Evolutionary conservation across 2,888 invertebrate species (phyloP).

Genomic region (Nemotelus pantherinus): DNA sequence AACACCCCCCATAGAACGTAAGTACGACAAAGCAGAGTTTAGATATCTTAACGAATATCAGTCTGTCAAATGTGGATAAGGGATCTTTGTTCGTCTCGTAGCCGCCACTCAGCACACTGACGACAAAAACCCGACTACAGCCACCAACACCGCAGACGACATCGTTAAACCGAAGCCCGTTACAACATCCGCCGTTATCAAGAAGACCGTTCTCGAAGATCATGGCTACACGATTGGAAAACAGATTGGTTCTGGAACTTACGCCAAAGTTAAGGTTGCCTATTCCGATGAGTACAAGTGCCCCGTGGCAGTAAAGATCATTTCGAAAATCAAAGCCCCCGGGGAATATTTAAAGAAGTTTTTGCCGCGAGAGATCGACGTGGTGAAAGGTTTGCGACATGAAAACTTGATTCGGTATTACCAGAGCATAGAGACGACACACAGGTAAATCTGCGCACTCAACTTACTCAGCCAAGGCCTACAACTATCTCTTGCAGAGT

Average conservation of each 20-base stretch:
- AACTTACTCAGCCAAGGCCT: neutral
- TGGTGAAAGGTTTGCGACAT: conserved; percentile 82
- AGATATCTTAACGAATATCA: neutral
- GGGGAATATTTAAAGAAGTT: conserved; percentile 84
- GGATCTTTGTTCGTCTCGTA: conserved; percentile 12
- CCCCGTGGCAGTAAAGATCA: conserved; percentile 84
- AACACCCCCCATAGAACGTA: conserved; percentile 31
- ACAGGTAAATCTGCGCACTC: conserved; percentile 68
- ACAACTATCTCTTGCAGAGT: conserved; percentile 67
- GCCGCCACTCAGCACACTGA: conserved; percentile 15
- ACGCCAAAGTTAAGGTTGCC: conserved; percentile 83
- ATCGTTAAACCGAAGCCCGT: neutral
- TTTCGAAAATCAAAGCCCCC: conserved; percentile 83
- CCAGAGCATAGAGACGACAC: conserved; percentile 86
- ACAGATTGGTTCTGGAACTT: conserved; percentile 83
- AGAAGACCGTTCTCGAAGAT: conserved; percentile 75
- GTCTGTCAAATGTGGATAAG: conserved; percentile 13
- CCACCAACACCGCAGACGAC: neutral
- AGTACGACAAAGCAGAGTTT: neutral
- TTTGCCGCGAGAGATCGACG: conserved; percentile 83
- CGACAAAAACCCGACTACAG: neutral
- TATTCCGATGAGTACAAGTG: conserved; percentile 77
- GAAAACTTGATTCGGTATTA: conserved; percentile 81
- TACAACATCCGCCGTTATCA: conserved; percentile 48
- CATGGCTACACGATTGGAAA: conserved; percentile 81